Percentiles rank a stretch among this genome's conserved stretches.
Evolutionary conservation across 1,140 invertebrate genomes (phyloP).

Genomic region (Arion vulgaris): DNA sequence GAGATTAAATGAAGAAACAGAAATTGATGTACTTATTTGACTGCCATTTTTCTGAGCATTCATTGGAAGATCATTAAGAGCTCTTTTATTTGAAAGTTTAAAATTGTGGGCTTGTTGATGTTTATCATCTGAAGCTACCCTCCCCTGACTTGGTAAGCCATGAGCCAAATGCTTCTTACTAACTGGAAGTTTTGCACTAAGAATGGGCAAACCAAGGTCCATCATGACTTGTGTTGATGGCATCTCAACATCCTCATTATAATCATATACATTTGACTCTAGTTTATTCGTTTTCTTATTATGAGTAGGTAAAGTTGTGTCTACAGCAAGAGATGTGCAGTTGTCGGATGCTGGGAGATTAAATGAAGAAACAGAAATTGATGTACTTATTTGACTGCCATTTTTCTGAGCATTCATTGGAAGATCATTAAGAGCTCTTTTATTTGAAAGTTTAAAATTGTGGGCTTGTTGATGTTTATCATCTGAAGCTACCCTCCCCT

Average conservation of each 20-base stretch:
- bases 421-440: background rate
- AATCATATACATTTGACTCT: too few relatives aligned
- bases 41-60: background rate
- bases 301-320: too few relatives aligned
- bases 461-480: background rate
- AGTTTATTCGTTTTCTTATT: too few relatives aligned
- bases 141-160: background rate
- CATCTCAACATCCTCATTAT: conserved; percentile 34
- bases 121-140: conserved; percentile 1
- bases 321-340: too few relatives aligned
- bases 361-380: too few relatives aligned
- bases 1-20: too few relatives aligned
- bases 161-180: background rate
- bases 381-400: too few relatives aligned
- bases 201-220: conserved; percentile 24
- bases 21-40: too few relatives aligned
- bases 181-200: conserved; percentile 3
- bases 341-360: too few relatives aligned
- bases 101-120: background rate
- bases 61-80: background rate
- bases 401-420: too few relatives aligned
- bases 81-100: background rate
- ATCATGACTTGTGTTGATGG: conserved; percentile 39
- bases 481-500: conserved; percentile 11
- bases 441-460: background rate